Conservation (phyloP, 2,113 vertebrate species). For the Astatotilapia flaviijosephi region DNA sequence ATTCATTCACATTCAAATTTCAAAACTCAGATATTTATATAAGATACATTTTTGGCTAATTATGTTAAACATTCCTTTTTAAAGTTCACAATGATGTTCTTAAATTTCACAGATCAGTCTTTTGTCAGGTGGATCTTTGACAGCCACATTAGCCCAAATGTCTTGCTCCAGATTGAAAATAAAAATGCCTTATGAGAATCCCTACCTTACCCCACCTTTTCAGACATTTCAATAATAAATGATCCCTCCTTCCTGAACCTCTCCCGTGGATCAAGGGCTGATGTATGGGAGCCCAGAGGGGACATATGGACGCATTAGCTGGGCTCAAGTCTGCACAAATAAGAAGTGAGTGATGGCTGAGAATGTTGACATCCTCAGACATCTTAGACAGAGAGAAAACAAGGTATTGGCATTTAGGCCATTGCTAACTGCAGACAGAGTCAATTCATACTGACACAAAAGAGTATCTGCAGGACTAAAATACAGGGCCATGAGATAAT, state of each 20-base stretch:
- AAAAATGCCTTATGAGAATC: slow-evolving; percentile 30
- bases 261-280: slow-evolving; percentile 44
- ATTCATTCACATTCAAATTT: not conserved
- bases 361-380: slow-evolving; percentile 47
- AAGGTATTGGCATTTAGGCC: slow-evolving; percentile 21
- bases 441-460: slow-evolving; percentile 13
- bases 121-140: slow-evolving; percentile 13
- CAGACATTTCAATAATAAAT: slow-evolving; percentile 69
- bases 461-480: not conserved
- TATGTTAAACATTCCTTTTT: not conserved
- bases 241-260: slow-evolving; percentile 43
- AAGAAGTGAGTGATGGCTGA: slow-evolving; percentile 38
- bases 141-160: slow-evolving; percentile 37
- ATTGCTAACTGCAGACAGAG: not conserved
- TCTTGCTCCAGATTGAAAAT: slow-evolving; percentile 29
- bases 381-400: slow-evolving; percentile 35
- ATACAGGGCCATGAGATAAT: slow-evolving; percentile 20
- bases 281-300: slow-evolving; percentile 66
- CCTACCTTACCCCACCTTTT: slow-evolving; percentile 7
- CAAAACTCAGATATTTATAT: not conserved
- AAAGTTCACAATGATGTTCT: not conserved
- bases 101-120: not conserved
- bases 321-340: slow-evolving; percentile 37
- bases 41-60: not conserved
- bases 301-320: slow-evolving; percentile 47